A percentile compares a stretch with the other conserved stretches of the same genome.
Conservation (phyloP, 2,797 vertebrate species). For the Urophycis tenuis region DNA sequence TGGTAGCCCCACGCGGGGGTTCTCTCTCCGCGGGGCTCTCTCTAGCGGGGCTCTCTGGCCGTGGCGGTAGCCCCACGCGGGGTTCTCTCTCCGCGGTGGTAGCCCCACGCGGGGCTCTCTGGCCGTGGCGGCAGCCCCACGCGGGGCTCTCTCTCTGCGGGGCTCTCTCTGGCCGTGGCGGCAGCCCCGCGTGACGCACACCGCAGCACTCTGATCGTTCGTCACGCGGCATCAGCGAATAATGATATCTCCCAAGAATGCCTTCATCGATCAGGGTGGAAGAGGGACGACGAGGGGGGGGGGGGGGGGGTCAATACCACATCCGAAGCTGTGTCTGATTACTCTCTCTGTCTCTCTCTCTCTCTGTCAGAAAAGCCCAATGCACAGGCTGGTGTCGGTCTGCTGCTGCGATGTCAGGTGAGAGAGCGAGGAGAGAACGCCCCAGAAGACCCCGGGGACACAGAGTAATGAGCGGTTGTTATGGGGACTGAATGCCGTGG, state of each 20-base stretch:
- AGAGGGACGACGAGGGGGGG: not conserved
- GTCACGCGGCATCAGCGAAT: constrained; percentile 28
- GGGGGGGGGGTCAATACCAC: constrained; percentile 16
- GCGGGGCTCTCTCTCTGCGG: no score
- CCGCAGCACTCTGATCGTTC: constrained; percentile 6
- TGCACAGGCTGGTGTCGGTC: no score
- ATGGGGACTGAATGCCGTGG: not conserved
- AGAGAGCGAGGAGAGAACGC: no score
- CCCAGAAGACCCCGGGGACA: no score
- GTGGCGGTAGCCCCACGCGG: no score
- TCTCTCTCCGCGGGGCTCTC: constrained; percentile 4
- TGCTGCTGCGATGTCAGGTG: no score
- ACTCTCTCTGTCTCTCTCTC: not conserved
- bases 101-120: no score
- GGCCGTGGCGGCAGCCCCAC: no score
- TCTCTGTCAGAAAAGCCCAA: not conserved
- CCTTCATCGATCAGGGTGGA: constrained; percentile 28
- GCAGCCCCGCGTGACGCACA: no score
- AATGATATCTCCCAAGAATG: constrained; percentile 10
- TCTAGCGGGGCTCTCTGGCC: no score
- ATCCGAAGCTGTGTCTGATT: not conserved
- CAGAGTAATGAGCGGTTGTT: not conserved
- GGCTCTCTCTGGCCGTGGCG: no score
- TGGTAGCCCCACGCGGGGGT: no score
- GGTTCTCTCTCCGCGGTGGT: constrained; percentile 10